These are phyloP conservation scores for Micrastur ruficollis DNA, from an alignment of 2,797 vertebrate genomes.

Conservation along the genomic window DNA sequence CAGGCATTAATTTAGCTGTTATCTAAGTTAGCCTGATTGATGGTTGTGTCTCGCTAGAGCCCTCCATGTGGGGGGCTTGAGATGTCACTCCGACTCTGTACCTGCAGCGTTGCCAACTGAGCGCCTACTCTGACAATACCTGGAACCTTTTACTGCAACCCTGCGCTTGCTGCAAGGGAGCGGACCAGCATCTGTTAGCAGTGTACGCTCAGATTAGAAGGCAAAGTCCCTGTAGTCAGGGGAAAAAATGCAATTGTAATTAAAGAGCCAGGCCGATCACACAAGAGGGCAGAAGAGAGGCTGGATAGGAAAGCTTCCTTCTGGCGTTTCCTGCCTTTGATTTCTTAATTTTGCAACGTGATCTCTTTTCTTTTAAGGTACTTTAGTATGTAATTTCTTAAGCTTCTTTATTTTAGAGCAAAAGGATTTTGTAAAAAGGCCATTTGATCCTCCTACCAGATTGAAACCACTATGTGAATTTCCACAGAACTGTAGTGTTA, in stretches of 20 bases:
- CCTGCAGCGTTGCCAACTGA: fast-evolving
- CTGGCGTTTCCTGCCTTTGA: conserved; percentile 9
- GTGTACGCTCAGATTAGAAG: fast-evolving
- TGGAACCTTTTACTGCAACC: neutral
- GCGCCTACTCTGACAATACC: fast-evolving
- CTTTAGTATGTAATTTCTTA: neutral
- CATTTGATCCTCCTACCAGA: neutral
- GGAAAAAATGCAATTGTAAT: fast-evolving
- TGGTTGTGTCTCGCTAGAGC: neutral
- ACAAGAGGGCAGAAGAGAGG: conserved; percentile 7
- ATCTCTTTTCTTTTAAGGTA: neutral
- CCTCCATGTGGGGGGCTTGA: neutral
- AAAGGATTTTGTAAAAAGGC: neutral
- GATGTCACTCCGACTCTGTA: neutral
- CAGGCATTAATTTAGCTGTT: neutral
- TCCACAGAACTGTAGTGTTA: neutral
- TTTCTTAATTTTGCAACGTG: neutral
- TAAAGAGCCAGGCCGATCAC: neutral
- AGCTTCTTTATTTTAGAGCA: conserved; percentile 7
- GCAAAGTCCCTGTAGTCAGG: neutral
- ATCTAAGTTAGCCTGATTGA: neutral
- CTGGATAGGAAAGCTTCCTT: neutral
- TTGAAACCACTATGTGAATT: neutral
- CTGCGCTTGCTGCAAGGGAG: neutral
- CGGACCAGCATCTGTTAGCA: neutral